These are phyloP conservation scores for Phyllotis vaccarum DNA, from an alignment of 2,797 vertebrate species.

Conservation along the genomic window DNA sequence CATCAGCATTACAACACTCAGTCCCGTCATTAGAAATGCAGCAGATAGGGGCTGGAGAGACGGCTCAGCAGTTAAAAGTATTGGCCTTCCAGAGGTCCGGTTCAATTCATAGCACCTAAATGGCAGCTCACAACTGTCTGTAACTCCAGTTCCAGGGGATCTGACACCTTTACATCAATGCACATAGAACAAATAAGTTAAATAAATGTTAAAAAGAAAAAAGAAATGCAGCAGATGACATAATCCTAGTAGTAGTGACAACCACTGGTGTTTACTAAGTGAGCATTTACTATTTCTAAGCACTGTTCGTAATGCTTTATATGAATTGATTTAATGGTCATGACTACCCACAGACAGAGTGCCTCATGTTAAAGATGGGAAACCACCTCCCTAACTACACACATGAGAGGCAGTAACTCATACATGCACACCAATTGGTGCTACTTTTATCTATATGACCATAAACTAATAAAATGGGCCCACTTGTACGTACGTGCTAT, in stretches of 20 bases:
- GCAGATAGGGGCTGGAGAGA: neutral
- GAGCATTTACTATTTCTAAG: neutral
- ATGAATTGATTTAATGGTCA: conserved; percentile 25
- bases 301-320: neutral
- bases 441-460: neutral
- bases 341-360: neutral
- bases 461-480: neutral
- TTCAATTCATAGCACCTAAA: no score
- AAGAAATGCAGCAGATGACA: neutral
- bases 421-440: neutral
- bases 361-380: conserved; percentile 1
- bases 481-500: neutral
- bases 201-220: no score
- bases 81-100: no score
- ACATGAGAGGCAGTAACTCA: neutral
- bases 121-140: no score
- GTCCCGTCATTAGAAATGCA: neutral
- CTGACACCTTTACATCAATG: no score
- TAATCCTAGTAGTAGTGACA: neutral
- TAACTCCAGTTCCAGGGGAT: no score
- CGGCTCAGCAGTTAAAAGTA: no score
- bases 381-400: neutral
- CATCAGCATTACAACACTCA: neutral
- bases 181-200: no score
- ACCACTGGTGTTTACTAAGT: neutral